Base-by-base conservation (phyloP, 2,888 invertebrate species). In the Eupithecia exiguata region DNA sequence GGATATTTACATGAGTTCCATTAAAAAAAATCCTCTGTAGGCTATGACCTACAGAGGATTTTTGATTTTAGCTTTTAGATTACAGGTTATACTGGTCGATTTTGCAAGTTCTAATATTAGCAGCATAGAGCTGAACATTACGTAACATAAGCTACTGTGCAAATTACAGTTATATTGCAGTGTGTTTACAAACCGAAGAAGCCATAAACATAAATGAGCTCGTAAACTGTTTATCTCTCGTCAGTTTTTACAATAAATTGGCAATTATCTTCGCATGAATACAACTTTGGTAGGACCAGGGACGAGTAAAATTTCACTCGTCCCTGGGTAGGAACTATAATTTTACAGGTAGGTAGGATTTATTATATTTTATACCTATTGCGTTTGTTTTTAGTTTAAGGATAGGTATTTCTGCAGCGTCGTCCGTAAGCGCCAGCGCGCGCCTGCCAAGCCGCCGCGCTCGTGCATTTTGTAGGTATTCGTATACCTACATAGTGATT, bases 151-250 rank as follows among this genome's bases (percentile, higher is more conserved):
- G 69, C 69, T 75, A 72, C 69, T 76, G 69, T 70, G 69, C 71
- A 75, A 79, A 82, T 81, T 79, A 82, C 79, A 78, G 82, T 75
- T 84, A 79, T 72, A 78, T 81, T 78, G 77, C 80, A 80, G 77
- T 77, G 81, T 86, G 86, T 87, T 88, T 86, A 87, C 86, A 82
- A 84, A 80, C 78, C 78, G 80, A 83, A 82, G 82, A 85, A 84
- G 86, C 85, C 82, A 85, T 88, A 86, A 87, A 87, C 86, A 87
- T 88, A 85, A 89, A 88, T 87, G 85, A 81, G 80, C 82, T 87
- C 85, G 85, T 88, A 87, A 88, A 87, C 79, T 79, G 86, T 87
- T 88, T 88, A 89, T 89, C 86, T 86, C 81, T 85, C 81, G 65
- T 46, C 82, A 80, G 84, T 84, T 82, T 84, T 83, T 35, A 68